Evolutionary conservation across 2,113 vertebrate species (phyloP), one percentile per base, ranked within the genome.

Genomic region (Trichomycterus rosablanca): DNA sequence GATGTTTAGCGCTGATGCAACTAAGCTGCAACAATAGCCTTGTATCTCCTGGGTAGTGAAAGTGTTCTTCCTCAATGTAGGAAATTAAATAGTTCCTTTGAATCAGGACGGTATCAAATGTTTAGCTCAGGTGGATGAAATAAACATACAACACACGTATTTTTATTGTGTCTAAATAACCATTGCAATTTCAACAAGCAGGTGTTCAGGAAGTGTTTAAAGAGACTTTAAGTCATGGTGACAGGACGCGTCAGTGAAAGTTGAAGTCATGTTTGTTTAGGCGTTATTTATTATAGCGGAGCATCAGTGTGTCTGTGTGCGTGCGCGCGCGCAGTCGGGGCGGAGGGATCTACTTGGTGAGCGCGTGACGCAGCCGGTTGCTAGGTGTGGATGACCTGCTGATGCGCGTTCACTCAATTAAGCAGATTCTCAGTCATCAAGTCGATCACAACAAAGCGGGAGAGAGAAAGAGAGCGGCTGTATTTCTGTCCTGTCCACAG

Each of bases 311-410:
- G 49, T 9, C 4, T 4, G 9, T 4, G 30, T 32, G 30, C 5
- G 30, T 7, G 30, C 30, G 57, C 54, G 52, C 49, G 71, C 62
- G 66, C 61, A 53, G 44, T n/a, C 23, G 39, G 39, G 63, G 82
- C 79, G 82, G 77, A 81, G 69, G 74, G 74, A 81, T 81, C 65
- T 72, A 2, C 24, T 22, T 60, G 68, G 11, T 57, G 66, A 48
- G 64, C 65, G 26, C 52, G 66, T 89, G 86, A 88, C 84, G 87
- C 80, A 81, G 68, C 76, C 53, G 84, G 87, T 89, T 89, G 87
- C 87, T 89, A 84, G 84, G 87, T 85, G 86, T 86, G 85, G 82
- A 76, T 78, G 83, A 76, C 81, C 73, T 82, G 81, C 32, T 59
- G 56, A 63, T 52, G 63, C 71, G 84, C 81, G 73, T 78, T 70